Base-by-base conservation (phyloP, 2,797 vertebrate species). In the Characodon lateralis region DNA sequence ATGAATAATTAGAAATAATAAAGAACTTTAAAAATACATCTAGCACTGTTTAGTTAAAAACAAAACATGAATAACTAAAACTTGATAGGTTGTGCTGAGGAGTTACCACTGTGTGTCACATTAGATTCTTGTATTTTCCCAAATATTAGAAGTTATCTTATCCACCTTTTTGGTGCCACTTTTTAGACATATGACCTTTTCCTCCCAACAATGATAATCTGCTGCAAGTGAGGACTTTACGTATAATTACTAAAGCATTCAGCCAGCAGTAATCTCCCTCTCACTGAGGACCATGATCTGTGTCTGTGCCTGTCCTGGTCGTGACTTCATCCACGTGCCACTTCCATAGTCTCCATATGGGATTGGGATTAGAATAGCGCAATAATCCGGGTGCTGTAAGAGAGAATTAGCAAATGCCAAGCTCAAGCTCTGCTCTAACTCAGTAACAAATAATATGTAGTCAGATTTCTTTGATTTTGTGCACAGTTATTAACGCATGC, bases 341-440 rank as follows among this genome's bases (percentile, higher is more conserved):
- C 93, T 89, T 91, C 89, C 88, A 85, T 79, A 81, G 82, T 59
- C 80, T 87, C 89, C 92, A 94, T 93, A 94, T 92, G 92, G 91
- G 92, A 93, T 88, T 91, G 90, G 90, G 94, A 95, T 95, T 94
- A 94, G 93, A 94, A 95, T 92, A 93, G 90, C 84, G 74, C 91
- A 87, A 69, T 95, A 96, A 96, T 95, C 95, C 94, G 80, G 59
- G 72, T 75, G 84, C 90, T 88, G 90, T 87, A 91, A 92, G 92
- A 91, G 89, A 93, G 94, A 94, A 93, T 95, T 95, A 95, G 91
- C 87, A 88, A 86, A 63, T 77, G 84, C 87, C 85, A 65, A 91
- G 82, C 92, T 92, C 87, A 89, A 85, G 88, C 89, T 87, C 86
- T 90, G 86, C 87, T 55, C 81, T 78, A 85, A 89, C 85, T 88